Base-by-base conservation (phyloP, 2,113 vertebrate species). In the Numida meleagris region DNA sequence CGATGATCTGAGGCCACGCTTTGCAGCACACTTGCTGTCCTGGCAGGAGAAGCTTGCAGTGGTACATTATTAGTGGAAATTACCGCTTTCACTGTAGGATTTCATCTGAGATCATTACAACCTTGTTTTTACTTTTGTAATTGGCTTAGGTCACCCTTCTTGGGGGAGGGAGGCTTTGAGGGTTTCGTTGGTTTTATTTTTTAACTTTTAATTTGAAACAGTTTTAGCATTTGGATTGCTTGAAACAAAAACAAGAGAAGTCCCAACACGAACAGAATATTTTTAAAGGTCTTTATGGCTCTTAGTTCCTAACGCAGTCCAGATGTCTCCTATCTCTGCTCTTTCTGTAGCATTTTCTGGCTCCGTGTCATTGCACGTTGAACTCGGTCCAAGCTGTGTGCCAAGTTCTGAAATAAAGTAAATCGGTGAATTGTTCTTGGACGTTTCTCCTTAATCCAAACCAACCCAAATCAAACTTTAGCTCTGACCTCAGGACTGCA, bases 381-480 rank as follows among this genome's bases (percentile, higher is more conserved):
- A 98, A 95, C 89, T 59, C 38, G 9, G 14, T 96, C 93, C 96
- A 96, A 61, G 40, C 76, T 97, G 89, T 96, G 94, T 97, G 97
- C 98, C 98, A 98, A 98, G 97, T 97, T 97, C 97, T 97, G 97
- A 98, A 98, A 97, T 97, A 97, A 98, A 98, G 97, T 97, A 97
- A 98, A 97, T 96, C 97, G 97, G 97, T 4, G 87, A 98, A 96
- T 97, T 98, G 97, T 98, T 98, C 96, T 98, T 98, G 97, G 98
- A 98, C 31, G 29, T 95, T 95, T 97, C 93, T 96, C 96, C 93
- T 96, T 97, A 97, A 86, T 96, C 97, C 96, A 97, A 94, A 88
- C 88, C 96, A 95, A 80, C 97, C 97, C 97, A 83, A 96, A 96
- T 97, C 97, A 97, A 96, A 95, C 96, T 92, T 78, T n/a, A 94